Evolutionary conservation across 2,797 vertebrate species (phyloP), one percentile per base, ranked within the genome.

Genomic region (Coregonus sp.): DNA sequence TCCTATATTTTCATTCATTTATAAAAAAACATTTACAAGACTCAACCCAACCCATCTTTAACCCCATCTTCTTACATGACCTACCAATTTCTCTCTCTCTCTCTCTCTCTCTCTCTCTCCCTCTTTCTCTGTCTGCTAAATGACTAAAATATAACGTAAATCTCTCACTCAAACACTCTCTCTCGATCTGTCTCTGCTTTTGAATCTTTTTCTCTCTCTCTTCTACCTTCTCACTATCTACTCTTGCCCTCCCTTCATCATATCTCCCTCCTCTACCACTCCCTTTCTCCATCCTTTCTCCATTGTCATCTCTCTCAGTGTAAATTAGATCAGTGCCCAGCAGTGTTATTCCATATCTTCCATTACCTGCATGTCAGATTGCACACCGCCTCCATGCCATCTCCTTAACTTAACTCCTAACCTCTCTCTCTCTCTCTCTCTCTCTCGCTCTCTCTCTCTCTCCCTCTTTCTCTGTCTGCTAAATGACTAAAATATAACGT

Each of bases 341-440:
- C 81, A 75, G 74, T 82, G 51, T 72, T 18, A 71, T 75, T 79
- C 81, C 78, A 71, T 72, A 54, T 80, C 78, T 80, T 56, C 74
- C 70, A 81, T 90, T 80, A 85, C 74, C 74, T 72, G 72, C 79
- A 76, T 65, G 74, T 75, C 80, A 71, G 63, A 71, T 71, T 73
- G 68, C 76, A 77, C 74, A 79, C 69, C 40, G 61, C 66, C 29
- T 71, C 76, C 20, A 56, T 63, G 50, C 76, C 79, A 83, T 79
- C 78, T 85, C 75, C 79, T 79, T n/a, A n/a, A 59, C 80, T 84
- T 80, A 76, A 81, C 79, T 82, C 79, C 79, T 79, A 52, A 73
- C 67, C 40, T 74, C 52, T 16, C 54, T 33, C 47, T 52, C 74
- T 77, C 20, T 59, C 61, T 65, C 61, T 52, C 16, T 54, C 63